A percentile compares a stretch with the other conserved stretches of the same genome.
Conservation (phyloP, 2,888 invertebrate species). For the Erannis defoliaria region DNA sequence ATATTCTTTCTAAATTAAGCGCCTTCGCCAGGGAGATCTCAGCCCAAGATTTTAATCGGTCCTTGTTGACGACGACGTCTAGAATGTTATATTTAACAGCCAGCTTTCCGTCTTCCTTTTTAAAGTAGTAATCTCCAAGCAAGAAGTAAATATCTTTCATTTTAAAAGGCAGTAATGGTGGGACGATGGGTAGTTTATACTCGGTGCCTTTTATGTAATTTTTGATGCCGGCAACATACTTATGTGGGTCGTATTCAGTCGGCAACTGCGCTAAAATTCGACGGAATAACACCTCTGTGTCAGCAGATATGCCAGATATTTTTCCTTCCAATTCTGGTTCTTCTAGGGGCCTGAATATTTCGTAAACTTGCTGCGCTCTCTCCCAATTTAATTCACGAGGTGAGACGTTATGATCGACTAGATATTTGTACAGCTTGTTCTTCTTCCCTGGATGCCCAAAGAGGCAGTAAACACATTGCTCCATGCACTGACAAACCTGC, state of each 20-base stretch:
- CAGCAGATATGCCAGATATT: slow-evolving; percentile 92
- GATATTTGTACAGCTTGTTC: slow-evolving; percentile 81
- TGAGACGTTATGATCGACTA: slow-evolving; percentile 92
- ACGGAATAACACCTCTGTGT: slow-evolving; percentile 91
- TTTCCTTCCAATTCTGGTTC: slow-evolving; percentile 94
- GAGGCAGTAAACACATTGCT: slow-evolving; percentile 94
- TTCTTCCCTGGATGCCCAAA: slow-evolving; percentile 93
- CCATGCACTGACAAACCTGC: slow-evolving; percentile 92
- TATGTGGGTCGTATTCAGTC: slow-evolving; percentile 88
- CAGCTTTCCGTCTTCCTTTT: slow-evolving; percentile 91
- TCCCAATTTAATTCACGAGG: slow-evolving; percentile 91
- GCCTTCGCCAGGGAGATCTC: slow-evolving; percentile 94
- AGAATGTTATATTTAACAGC: slow-evolving; percentile 93
- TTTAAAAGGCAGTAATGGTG: slow-evolving; percentile 85
- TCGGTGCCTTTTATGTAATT: slow-evolving; percentile 89
- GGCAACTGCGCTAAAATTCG: slow-evolving; percentile 91
- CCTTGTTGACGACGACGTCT: slow-evolving; percentile 93
- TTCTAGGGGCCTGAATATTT: slow-evolving; percentile 92
- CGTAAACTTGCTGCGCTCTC: slow-evolving; percentile 91
- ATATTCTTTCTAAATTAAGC: slow-evolving; percentile 91
- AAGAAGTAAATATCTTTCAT: slow-evolving; percentile 94
- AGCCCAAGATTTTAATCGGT: slow-evolving; percentile 97
- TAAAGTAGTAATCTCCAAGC: slow-evolving; percentile 97
- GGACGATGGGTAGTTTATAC: slow-evolving; percentile 84
- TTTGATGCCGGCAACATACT: slow-evolving; percentile 87